phyloP scores from a whole-genome alignment of 2,888 invertebrate genomes.

The Ditylenchus weischeri region DNA sequence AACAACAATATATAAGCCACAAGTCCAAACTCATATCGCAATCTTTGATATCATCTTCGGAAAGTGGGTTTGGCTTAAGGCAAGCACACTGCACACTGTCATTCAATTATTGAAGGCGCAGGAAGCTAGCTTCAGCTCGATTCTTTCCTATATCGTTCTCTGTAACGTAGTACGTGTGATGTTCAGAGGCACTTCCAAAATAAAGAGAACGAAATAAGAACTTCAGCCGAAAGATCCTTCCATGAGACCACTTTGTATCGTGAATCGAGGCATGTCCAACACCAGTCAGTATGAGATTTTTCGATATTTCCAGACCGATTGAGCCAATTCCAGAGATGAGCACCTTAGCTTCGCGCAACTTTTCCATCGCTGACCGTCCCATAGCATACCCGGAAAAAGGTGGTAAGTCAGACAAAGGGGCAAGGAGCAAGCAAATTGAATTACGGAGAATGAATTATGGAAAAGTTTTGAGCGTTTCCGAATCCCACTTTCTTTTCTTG shows the following conservation, averaged over 20 bases:
- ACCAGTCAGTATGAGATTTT: slow-evolving; percentile 94
- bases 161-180: slow-evolving; percentile 73
- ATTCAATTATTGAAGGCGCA: slow-evolving; percentile 63
- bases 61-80: slow-evolving; percentile 72
- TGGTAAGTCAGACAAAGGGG: background rate
- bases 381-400: slow-evolving; percentile 73
- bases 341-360: slow-evolving; percentile 91
- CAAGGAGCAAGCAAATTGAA: slow-evolving; percentile 76
- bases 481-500: slow-evolving; percentile 58
- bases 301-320: slow-evolving; percentile 92
- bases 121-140: slow-evolving; percentile 76
- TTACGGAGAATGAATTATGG: no score
- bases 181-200: background rate
- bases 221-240: slow-evolving; percentile 53
- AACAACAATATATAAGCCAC: background rate
- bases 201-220: background rate
- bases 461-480: no score
- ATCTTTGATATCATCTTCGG: slow-evolving; percentile 72
- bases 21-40: slow-evolving; percentile 57
- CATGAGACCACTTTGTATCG: slow-evolving; percentile 50
- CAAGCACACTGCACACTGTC: slow-evolving; percentile 66
- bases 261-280: slow-evolving; percentile 92
- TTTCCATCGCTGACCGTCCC: slow-evolving; percentile 97
- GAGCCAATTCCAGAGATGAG: slow-evolving; percentile 90
- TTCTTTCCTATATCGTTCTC: slow-evolving; percentile 77